Base-by-base conservation (phyloP, 2,797 vertebrate genomes). In the Philypnodon macrostomus region DNA sequence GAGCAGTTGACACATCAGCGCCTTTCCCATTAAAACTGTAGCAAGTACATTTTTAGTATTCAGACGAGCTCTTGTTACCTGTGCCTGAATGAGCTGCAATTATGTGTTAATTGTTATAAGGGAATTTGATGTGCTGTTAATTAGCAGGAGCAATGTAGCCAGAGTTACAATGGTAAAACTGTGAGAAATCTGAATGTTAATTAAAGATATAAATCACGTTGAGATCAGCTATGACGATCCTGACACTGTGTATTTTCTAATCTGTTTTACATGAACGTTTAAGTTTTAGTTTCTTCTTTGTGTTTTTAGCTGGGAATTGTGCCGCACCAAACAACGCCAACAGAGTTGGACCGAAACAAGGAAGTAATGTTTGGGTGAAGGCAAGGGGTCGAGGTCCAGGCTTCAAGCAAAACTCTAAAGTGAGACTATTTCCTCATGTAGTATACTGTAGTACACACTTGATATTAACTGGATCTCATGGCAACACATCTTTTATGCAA, bases 201-300 rank as follows among this genome's bases (percentile, higher is more conserved):
- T 49, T 55, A 54, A 52, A 49, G 12, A n/a, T 40, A 9, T 47
- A 30, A 49, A 50, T 46, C 36, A 29, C 10, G 16, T 18, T 30
- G 41, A 30, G 5, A 17, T 13, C 6, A 11, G 9, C 41, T 12
- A n/a, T 16, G 39, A 15, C 24, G 5, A 16, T 1, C 12, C 14
- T 7, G 24, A 16, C 2, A 11, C 9, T 35, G 23, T 11, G 2
- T 23, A 5, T 5, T 16, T 6, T 13, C 42, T 21, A 30, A 16
- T n/a, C n/a, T n/a, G n/a, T 7, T 37, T 51, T 3, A 18, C 8
- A 14, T 42, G 7, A 3, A 6, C 6, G 3, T 23, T 23, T 30
- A 30, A 10, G 32, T 5, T 14, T 8, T 32, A 4, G 5, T 0
- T 30, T 54, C 14, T 49, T 2, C 45, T 1, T 5, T 27, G 6